These are phyloP conservation scores for Dreissena rostriformis DNA, from an alignment of 1,140 invertebrate genomes.

Conservation along the genomic window DNA sequence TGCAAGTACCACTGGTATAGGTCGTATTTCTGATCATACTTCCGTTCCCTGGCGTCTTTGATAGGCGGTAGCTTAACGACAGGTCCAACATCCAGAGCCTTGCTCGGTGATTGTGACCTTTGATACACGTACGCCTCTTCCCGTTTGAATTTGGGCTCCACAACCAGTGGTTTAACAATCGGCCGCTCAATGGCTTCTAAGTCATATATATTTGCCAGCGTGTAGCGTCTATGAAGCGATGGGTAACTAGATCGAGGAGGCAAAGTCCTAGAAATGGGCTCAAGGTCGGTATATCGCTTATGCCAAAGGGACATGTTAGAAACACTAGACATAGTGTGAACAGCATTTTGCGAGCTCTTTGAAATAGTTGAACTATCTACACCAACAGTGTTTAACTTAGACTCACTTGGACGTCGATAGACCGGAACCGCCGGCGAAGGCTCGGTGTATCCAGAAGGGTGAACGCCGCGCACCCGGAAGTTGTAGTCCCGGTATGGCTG, in stretches of 20 bases:
- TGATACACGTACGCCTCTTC: constrained; percentile 49
- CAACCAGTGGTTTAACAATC: not conserved
- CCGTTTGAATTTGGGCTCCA: constrained; percentile 35
- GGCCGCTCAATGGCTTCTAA: not conserved
- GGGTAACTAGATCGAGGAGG: not conserved
- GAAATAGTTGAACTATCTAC: constrained; percentile 25
- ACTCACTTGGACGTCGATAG: constrained; percentile 76
- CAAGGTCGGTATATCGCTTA: too few relatives aligned
- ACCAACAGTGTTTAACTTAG: constrained; percentile 23
- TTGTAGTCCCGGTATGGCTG: constrained; percentile 71
- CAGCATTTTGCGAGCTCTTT: constrained; percentile 36
- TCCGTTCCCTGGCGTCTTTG: not conserved
- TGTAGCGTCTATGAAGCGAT: constrained; percentile 22
- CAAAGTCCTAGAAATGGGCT: not conserved
- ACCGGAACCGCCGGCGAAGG: constrained; percentile 70
- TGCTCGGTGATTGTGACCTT: constrained; percentile 14
- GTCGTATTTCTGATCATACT: constrained; percentile 14
- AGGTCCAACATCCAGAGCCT: not conserved
- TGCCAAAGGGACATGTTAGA: not conserved
- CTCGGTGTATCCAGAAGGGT: constrained; percentile 69
- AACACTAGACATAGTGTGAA: not conserved
- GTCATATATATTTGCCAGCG: constrained; percentile 34
- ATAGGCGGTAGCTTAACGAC: not conserved
- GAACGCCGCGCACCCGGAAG: constrained; percentile 73
- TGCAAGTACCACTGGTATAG: constrained; percentile 32